Percentiles rank a stretch among this genome's conserved stretches.
These are phyloP conservation scores for Gerris buenoi DNA, from an alignment of 1,140 invertebrate species.

Conservation along the genomic window DNA sequence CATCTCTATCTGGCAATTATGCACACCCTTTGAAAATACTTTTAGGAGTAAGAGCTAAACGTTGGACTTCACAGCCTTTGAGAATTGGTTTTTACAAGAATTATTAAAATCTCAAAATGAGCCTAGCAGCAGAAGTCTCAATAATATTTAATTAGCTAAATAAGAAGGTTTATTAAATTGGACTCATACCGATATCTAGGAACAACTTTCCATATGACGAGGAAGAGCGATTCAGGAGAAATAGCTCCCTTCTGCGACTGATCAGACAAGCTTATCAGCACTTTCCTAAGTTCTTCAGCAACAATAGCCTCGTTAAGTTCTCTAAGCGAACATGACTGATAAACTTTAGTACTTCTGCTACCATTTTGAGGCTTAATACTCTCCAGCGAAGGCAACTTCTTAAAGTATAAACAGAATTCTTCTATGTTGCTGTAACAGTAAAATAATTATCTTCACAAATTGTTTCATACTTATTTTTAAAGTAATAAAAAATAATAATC, in stretches of 20 bases:
- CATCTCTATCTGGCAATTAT: too few relatives aligned
- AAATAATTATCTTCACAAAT: too few relatives aligned
- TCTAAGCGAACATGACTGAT: conserved; percentile 44
- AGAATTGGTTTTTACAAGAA: too few relatives aligned
- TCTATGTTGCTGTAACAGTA: conserved; percentile 64
- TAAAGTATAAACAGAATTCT: conserved; percentile 69
- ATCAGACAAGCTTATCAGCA: conserved; percentile 54
- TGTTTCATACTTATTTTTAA: too few relatives aligned
- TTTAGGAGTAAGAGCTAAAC: too few relatives aligned
- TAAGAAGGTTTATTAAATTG: too few relatives aligned
- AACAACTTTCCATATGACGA: conserved; percentile 74
- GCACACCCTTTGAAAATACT: too few relatives aligned
- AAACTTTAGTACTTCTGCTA: conserved; percentile 40
- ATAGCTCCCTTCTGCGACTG: conserved; percentile 57
- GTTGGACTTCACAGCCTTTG: too few relatives aligned
- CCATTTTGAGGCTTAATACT: conserved; percentile 30
- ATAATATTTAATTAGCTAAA: too few relatives aligned
- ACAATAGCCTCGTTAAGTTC: conserved; percentile 51
- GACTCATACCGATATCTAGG: conserved; percentile 57
- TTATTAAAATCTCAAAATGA: too few relatives aligned
- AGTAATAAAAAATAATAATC: too few relatives aligned
- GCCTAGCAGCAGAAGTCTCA: too few relatives aligned
- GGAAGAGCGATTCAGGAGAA: conserved; percentile 63
- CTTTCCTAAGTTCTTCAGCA: conserved; percentile 63
- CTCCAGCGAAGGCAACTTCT: conserved; percentile 57